Conservation (phyloP, 2,113 vertebrate species). For the Rhabdomys dilectus region DNA sequence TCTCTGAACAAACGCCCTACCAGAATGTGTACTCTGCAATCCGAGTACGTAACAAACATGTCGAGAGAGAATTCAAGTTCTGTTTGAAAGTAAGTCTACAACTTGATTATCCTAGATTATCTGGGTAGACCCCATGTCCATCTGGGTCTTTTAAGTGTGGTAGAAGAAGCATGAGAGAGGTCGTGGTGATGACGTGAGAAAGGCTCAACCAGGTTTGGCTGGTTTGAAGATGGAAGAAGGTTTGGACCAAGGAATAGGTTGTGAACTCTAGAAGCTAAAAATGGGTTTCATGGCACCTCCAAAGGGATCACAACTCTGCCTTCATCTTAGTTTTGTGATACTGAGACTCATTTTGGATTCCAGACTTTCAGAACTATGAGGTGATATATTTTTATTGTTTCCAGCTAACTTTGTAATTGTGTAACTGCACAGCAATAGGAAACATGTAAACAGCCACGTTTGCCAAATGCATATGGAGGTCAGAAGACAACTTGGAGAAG, state of each 20-base stretch:
- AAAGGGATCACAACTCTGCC: background rate
- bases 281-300: background rate
- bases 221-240: background rate
- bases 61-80: background rate
- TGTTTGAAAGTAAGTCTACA: slow-evolving; percentile 24
- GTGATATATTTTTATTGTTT: background rate
- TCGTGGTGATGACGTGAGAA: background rate
- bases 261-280: background rate
- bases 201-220: background rate
- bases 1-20: background rate
- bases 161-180: background rate
- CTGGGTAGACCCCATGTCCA: background rate
- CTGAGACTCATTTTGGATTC: slow-evolving; percentile 1
- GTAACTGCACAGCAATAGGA: background rate
- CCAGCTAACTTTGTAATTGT: background rate
- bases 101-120: background rate
- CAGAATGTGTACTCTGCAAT: background rate
- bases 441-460: background rate
- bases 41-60: slow-evolving; percentile 8
- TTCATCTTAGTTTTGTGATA: background rate
- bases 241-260: background rate
- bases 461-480: background rate
- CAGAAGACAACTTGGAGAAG: background rate
- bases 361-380: background rate
- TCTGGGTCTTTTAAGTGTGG: background rate